Evolutionary conservation across 2,888 invertebrate genomes (phyloP).

Genomic region (Cryptocephalus primarius): DNA sequence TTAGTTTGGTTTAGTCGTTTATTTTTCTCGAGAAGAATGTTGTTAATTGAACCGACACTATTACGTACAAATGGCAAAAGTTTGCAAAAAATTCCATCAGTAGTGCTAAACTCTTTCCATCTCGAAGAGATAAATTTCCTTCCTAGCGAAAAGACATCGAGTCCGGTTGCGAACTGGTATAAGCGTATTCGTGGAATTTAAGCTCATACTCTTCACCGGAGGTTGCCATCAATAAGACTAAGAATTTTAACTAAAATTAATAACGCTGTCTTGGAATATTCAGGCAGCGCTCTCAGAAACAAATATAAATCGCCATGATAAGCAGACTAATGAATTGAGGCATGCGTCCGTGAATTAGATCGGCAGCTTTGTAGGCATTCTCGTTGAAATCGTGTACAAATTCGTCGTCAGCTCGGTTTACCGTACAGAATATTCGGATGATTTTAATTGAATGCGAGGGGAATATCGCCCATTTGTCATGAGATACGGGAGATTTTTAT

Average conservation of each 20-base stretch:
- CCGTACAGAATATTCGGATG: constrained; percentile 1
- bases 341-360: constrained; percentile 22
- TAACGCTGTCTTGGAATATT: constrained; percentile 26
- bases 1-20: no score
- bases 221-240: constrained; percentile 23
- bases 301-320: constrained; percentile 30
- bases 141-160: no score
- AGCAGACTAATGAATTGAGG: constrained; percentile 26
- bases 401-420: constrained; percentile 6
- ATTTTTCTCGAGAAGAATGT: no score
- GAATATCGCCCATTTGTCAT: no score
- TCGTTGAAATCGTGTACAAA: constrained; percentile 18
- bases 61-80: no score
- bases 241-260: constrained; percentile 36
- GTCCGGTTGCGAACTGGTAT: neutral
- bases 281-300: constrained; percentile 28
- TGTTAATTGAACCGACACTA: no score
- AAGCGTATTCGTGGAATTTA: constrained; percentile 20
- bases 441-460: constrained; percentile 1
- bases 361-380: constrained; percentile 28
- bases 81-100: no score
- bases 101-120: no score
- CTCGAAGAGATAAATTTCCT: no score
- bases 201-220: constrained; percentile 21
- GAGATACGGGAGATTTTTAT: no score